These are phyloP conservation scores for Cryptomyrus ogoouensis DNA, from an alignment of 2,113 vertebrate species.

Conservation along the genomic window DNA sequence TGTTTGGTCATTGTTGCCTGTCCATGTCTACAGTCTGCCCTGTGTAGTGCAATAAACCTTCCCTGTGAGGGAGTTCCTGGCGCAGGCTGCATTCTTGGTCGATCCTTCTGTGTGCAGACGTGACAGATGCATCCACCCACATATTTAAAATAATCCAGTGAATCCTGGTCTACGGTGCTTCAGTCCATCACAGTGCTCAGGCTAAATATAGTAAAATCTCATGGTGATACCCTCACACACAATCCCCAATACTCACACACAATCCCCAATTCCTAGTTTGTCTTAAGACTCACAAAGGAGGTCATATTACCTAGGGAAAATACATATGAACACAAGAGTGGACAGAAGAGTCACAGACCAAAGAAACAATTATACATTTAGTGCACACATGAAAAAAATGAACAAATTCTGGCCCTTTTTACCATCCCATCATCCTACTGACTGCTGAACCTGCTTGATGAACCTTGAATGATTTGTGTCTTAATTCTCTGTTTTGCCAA, in stretches of 20 bases:
- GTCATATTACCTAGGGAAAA: neutral
- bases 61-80: no score
- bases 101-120: no score
- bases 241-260: neutral
- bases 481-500: neutral
- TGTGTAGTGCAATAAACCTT: no score
- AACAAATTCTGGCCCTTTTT: conserved; percentile 22
- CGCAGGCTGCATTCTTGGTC: no score
- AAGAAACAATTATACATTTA: no score
- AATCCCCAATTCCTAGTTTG: neutral
- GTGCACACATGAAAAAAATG: no score
- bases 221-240: neutral
- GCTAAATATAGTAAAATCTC: neutral
- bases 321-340: no score
- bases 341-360: no score
- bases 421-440: conserved; percentile 47
- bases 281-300: neutral
- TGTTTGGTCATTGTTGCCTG: no score
- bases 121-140: neutral
- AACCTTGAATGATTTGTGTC: neutral
- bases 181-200: neutral
- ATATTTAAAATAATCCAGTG: neutral
- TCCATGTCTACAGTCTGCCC: no score
- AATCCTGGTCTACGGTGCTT: neutral
- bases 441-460: conserved; percentile 58